Evolutionary conservation across 2,797 vertebrate species (phyloP).

Genomic region (Notolepis coatsorum): DNA sequence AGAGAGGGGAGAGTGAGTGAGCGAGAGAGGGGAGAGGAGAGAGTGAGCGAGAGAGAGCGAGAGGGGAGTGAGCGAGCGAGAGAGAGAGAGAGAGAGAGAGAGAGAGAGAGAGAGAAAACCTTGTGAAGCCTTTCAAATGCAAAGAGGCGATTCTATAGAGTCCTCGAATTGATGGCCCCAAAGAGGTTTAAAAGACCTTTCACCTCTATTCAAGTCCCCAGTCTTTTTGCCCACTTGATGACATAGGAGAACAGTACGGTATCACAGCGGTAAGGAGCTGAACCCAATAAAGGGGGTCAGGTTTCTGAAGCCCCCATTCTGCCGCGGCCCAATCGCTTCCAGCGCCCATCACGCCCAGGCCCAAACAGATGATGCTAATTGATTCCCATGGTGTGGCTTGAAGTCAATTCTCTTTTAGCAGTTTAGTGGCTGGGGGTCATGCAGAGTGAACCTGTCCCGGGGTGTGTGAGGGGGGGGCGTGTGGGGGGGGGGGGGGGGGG

Average conservation of each 20-base stretch:
- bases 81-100: constrained; percentile 56
- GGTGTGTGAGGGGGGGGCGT: constrained; percentile 55
- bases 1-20: constrained; percentile 66
- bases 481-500: constrained; percentile 64
- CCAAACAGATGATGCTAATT: constrained; percentile 88
- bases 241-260: constrained; percentile 89
- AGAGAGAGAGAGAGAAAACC: constrained; percentile 77
- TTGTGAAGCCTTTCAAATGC: constrained; percentile 97
- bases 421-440: constrained; percentile 83
- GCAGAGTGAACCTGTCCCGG: constrained; percentile 67
- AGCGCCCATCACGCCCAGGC: constrained; percentile 84
- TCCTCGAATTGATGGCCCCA: constrained; percentile 92
- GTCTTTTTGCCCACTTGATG: constrained; percentile 91
- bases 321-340: constrained; percentile 83
- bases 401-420: constrained; percentile 84
- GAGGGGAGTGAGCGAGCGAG: constrained; percentile 44
- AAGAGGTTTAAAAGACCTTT: constrained; percentile 94
- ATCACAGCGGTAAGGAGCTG: constrained; percentile 91
- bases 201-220: constrained; percentile 88
- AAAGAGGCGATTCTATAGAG: constrained; percentile 87
- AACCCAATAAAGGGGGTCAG: constrained; percentile 96
- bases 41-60: constrained; percentile 72
- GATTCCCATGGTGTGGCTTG: constrained; percentile 88
- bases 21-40: constrained; percentile 45
- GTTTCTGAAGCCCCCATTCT: constrained; percentile 87